phyloP scores from a whole-genome alignment of 35 echinoderm and acorn worm genomes.

The Amphiura filiformis region DNA sequence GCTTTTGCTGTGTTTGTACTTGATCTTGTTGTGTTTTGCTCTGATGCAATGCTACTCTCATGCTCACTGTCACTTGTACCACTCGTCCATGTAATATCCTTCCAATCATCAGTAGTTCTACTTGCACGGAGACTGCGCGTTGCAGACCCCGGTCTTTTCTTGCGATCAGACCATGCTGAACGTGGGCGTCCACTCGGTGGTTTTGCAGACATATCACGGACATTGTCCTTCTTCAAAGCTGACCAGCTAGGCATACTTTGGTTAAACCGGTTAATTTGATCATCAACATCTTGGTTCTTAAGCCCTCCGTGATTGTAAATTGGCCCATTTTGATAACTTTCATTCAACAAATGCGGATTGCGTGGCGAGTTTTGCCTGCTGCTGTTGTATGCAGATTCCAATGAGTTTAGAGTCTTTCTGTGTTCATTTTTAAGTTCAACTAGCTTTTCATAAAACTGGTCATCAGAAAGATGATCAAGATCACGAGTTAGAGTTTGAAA shows the following conservation, averaged over 20 bases:
- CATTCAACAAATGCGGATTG: too few species aligned
- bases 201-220: conserved; percentile 89
- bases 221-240: conserved; percentile 67
- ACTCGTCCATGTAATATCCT: conserved; percentile 86
- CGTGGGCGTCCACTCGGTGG: conserved; percentile 68
- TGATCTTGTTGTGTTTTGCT: conserved; percentile 8
- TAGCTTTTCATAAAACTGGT: conserved; percentile 83
- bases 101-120: conserved; percentile 51
- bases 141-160: background rate
- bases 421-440: conserved; percentile 66
- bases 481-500: conserved; percentile 70
- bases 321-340: conserved; percentile 29
- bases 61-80: conserved; percentile 82
- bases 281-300: conserved; percentile 79
- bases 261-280: conserved; percentile 65
- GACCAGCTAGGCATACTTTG: conserved; percentile 78
- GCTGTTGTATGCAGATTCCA: conserved; percentile 79
- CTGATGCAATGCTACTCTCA: conserved; percentile 21
- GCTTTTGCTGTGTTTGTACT: conserved; percentile 16
- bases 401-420: conserved; percentile 51
- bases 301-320: conserved; percentile 62
- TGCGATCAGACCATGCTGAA: conserved; percentile 62
- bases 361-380: conserved; percentile 22
- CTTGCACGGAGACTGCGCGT: background rate
- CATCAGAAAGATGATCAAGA: conserved; percentile 54